phyloP scores from a whole-genome alignment of 2,797 vertebrate genomes.

The Typhlichthys subterraneus region DNA sequence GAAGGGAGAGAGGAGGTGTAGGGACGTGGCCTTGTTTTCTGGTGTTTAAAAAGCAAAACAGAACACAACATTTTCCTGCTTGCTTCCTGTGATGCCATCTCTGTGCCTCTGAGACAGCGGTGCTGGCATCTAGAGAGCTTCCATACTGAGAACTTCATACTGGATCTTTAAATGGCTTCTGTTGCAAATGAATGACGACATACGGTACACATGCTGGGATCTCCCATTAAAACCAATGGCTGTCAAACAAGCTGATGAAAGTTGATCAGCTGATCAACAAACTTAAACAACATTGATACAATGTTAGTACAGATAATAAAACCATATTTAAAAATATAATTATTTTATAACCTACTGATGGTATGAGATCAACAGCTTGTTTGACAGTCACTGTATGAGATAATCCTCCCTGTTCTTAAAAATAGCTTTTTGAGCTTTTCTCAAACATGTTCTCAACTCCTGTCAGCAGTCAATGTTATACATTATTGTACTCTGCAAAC shows the following conservation, averaged over 20 bases:
- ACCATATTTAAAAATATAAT: too few relatives aligned
- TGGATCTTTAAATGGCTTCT: not conserved
- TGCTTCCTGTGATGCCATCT: constrained; percentile 45
- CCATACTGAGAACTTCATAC: constrained; percentile 1
- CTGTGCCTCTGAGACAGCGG: constrained; percentile 23
- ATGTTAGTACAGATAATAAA: too few relatives aligned
- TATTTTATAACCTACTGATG: too few relatives aligned
- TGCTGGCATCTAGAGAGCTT: not conserved
- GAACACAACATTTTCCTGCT: constrained; percentile 22
- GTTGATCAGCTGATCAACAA: too few relatives aligned
- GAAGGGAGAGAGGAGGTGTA: constrained; percentile 16
- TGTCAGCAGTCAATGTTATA: too few relatives aligned
- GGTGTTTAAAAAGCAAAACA: constrained; percentile 6
- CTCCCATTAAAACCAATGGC: constrained; percentile 20
- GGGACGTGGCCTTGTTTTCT: constrained; percentile 22
- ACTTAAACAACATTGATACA: too few relatives aligned
- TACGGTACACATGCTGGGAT: constrained; percentile 13
- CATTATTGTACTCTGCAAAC: too few relatives aligned
- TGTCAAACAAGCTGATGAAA: constrained; percentile 10
- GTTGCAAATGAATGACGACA: constrained; percentile 5
- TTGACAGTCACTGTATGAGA: too few relatives aligned
- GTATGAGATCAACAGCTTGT: too few relatives aligned
- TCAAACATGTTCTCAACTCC: too few relatives aligned
- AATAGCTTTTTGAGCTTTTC: too few relatives aligned
- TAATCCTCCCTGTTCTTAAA: too few relatives aligned